Conservation (phyloP, 2,888 invertebrate species). For the Willowsia nigromaculata region DNA sequence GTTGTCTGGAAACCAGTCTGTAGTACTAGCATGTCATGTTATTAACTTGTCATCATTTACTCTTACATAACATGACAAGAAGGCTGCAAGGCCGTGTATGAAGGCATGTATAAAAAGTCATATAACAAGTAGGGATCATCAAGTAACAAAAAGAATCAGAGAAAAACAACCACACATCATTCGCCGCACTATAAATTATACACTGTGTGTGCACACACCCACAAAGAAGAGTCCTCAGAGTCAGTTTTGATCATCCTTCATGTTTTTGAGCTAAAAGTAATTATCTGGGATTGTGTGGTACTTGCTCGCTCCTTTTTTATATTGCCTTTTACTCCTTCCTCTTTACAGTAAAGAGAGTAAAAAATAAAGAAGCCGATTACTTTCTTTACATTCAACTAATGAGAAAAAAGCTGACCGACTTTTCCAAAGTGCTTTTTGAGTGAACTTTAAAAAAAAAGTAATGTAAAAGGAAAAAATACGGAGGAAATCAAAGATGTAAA, state of each 20-base stretch:
- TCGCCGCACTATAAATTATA: neutral
- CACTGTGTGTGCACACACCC: neutral
- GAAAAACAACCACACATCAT: neutral
- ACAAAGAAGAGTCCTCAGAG: neutral
- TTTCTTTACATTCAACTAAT: slow-evolving; percentile 39
- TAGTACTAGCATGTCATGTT: slow-evolving; percentile 41
- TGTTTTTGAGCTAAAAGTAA: neutral
- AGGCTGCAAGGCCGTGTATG: neutral
- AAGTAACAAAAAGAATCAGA: neutral
- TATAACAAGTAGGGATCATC: neutral
- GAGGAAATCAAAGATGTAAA: neutral
- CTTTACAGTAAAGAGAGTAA: neutral
- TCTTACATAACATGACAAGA: slow-evolving; percentile 15
- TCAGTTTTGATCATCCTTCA: neutral
- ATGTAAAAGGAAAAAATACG: neutral
- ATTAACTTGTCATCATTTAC: slow-evolving; percentile 57
- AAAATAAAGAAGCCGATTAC: neutral
- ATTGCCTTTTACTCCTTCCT: neutral
- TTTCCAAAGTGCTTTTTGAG: slow-evolving; percentile 31
- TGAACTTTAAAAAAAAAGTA: neutral
- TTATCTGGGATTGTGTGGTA: neutral
- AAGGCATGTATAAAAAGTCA: neutral
- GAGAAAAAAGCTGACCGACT: slow-evolving; percentile 54
- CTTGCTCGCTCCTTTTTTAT: neutral
- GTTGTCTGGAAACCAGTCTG: neutral